phyloP scores from a whole-genome alignment of 2,797 vertebrate genomes.

The Leuciscus waleckii region DNA sequence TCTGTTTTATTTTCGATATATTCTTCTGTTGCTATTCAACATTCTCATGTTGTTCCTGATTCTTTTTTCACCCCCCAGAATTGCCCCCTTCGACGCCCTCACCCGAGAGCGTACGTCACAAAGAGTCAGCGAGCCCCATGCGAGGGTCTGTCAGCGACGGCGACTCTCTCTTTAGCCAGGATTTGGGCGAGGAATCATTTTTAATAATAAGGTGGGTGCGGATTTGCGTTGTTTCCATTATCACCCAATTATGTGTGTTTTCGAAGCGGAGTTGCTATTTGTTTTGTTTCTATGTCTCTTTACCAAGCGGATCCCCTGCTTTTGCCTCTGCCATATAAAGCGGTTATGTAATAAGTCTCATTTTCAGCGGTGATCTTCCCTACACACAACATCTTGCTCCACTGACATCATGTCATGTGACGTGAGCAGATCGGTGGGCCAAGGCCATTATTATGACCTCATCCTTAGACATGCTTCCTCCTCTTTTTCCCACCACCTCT shows the following conservation, averaged over 20 bases:
- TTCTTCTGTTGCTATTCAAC: neutral
- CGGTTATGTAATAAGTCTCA: conserved; percentile 25
- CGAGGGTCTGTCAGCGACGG: conserved; percentile 55
- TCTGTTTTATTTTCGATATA: neutral
- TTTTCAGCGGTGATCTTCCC: conserved; percentile 22
- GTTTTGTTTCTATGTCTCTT: conserved; percentile 27
- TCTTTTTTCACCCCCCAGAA: conserved; percentile 8
- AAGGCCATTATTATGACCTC: conserved; percentile 43
- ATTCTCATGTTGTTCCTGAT: neutral
- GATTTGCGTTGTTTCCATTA: neutral
- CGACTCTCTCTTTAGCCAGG: conserved; percentile 76
- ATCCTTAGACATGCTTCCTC: conserved; percentile 8
- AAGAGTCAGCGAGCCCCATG: conserved; percentile 37
- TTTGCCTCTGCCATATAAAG: conserved; percentile 4
- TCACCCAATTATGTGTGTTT: conserved; percentile 21
- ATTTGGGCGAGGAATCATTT: conserved; percentile 72
- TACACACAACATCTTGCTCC: conserved; percentile 2
- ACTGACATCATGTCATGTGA: conserved; percentile 27
- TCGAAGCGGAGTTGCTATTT: conserved; percentile 14
- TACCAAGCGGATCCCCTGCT: neutral
- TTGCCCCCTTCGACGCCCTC: neutral
- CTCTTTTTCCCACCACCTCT: neutral
- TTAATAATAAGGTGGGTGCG: conserved; percentile 51
- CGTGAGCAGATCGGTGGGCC: conserved; percentile 2
- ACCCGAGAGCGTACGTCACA: conserved; percentile 16